Evolutionary conservation across 2,113 vertebrate genomes (phyloP), one percentile per base, ranked within the genome.

Genomic region (Embiotoca jacksoni): DNA sequence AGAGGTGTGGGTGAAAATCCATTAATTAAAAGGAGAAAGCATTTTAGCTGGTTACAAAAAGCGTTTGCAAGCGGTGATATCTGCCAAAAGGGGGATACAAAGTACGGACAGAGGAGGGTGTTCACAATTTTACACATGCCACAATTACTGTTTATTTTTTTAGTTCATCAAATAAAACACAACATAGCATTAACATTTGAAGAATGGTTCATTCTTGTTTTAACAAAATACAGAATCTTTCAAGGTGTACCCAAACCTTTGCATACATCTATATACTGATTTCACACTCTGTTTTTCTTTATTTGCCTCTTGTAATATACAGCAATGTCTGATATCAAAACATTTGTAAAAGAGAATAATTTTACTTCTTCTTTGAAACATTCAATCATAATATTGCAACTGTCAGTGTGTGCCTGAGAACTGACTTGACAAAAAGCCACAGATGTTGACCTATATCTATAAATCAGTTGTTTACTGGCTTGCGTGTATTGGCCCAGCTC

Each of bases 361-460:
- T 23, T 10, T 23, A 11, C 2, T n/a, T 35, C 32, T 50, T 15
- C 30, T 13, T n/a, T 15, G 7, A 23, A 35, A n/a, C 1, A 33
- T 31, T 37, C 3, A 7, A 30, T 35, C 33, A 30, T 23, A 13
- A 16, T 16, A 3, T 23, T 23, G 23, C 13, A 46, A 1, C 3
- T 6, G 6, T 47, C 33, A 68, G 46, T 23, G 49, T 41, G 35
- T 52, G 31, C 36, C 35, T 36, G 7, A 30, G 44, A 10, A 47
- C 15, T 55, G 30, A 47, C 23, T 0, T 31, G 59, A 75, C 46
- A 53, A 23, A 67, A 62, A 31, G 62, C 16, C 67, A 52, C 13
- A 68, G 62, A 78, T 35, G 62, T 31, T 85, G 64, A 59, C 73
- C 57, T 73, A 68, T 44, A 74, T 78, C 14, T 63, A 67, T 41